phyloP scores from a whole-genome alignment of 2,113 vertebrate genomes.

The Lycocorax pyrrhopterus region DNA sequence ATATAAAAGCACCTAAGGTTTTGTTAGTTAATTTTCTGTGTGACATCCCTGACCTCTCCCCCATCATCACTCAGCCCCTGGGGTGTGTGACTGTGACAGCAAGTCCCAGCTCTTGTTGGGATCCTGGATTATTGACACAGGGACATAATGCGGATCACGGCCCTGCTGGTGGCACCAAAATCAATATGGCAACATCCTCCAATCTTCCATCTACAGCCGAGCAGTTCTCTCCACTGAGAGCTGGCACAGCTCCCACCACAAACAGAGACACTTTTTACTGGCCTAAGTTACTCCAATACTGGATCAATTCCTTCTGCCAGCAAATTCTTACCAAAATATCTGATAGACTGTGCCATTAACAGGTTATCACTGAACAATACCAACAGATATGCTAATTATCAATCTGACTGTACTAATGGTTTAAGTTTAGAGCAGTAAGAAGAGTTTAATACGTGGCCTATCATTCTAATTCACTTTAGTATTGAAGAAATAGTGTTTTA shows the following conservation, averaged over 20 bases:
- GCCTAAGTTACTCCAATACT: neutral
- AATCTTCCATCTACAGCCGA: neutral
- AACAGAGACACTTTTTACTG: neutral
- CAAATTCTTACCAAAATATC: neutral
- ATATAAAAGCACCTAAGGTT: neutral
- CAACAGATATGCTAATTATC: neutral
- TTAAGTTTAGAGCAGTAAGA: neutral
- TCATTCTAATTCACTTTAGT: neutral
- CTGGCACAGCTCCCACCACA: neutral
- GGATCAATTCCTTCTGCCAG: neutral
- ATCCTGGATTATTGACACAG: neutral
- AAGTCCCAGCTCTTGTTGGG: neutral
- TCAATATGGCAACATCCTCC: neutral
- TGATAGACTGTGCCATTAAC: neutral
- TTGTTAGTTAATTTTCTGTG: neutral
- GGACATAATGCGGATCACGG: neutral
- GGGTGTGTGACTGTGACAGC: fast-evolving
- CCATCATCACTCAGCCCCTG: neutral
- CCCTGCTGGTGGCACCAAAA: neutral
- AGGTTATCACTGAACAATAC: neutral
- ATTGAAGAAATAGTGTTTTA: neutral
- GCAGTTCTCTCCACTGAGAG: neutral
- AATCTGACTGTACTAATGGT: neutral
- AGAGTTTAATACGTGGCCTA: neutral
- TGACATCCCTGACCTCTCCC: neutral